Evolutionary conservation across 2,888 invertebrate genomes (phyloP), one percentile per base, ranked within the genome.

Genomic region (Catocala fraxini): DNA sequence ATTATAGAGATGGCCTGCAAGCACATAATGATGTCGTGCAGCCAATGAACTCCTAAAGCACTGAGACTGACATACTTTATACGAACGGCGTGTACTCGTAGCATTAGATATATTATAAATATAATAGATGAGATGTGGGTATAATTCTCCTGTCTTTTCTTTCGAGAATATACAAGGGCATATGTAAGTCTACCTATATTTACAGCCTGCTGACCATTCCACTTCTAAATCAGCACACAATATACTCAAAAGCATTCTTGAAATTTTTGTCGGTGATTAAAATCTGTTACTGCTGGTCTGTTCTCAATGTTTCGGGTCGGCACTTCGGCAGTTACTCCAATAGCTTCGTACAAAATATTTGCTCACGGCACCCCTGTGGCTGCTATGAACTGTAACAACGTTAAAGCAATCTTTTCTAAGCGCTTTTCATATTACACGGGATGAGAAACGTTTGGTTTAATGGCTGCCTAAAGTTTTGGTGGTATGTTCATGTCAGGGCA

Each of bases 331-430:
- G 39, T 52, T 51, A 60, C 45, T 41, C 4, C 56, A 69, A 68
- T 59, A 51, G 62, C 61, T 67, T 61, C 25, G 42, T 61, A 51
- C 56, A 62, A 55, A 70, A 61, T 48, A 65, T 75, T 47, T 11
- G 56, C 43, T 51, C 54, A 79, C 71, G 42, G 62, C 13, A 66
- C 73, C 68, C 77, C n/a, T 51, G 73, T 65, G 73, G 61, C 60
- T 51, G 53, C 59, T 69, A 57, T 59, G 59, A 59, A 69, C 61
- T 65, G 58, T 64, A 64, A 67, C 60, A 59, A 33, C 59, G 56
- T 56, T 58, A 55, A 34, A 39, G 63, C 69, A 73, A 77, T 78
- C 73, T 77, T 73, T 78, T 76, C 63, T 68, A 78, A 78, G 69
- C 67, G 65, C 65, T 70, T 73, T 71, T 71, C 57, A 75, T 70